Evolutionary conservation across 2,113 vertebrate genomes (phyloP), one percentile per base, ranked within the genome.

Genomic region (Heteronetta atricapilla): DNA sequence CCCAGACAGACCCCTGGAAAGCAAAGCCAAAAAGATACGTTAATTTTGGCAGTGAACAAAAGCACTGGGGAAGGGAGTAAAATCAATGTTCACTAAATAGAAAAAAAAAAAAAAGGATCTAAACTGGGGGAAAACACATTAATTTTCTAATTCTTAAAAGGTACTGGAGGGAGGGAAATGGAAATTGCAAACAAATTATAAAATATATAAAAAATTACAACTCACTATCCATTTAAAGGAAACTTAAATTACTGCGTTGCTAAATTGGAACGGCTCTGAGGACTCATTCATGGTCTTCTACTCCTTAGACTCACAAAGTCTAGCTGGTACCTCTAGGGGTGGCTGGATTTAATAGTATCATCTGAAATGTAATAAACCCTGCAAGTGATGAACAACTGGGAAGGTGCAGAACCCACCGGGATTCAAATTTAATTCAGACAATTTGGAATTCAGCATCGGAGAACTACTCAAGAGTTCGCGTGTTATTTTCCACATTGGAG

Each of bases 291-390:
- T n/a, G 44, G 59, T 68, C 87, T 88, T 89, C 63, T 74, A 58
- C 78, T 91, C 89, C 85, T 95, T n/a, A 82, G 83, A 36, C 28
- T 79, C 86, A 85, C 76, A 55, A 86, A 81, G 58, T 55, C 76
- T 60, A 68, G 10, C 42, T n/a, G 28, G 34, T 26, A 70, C 81
- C 94, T 95, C 94, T 75, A 56, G 84, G 56, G 85, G 67, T 66
- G 67, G 20, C 44, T 72, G 73, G 76, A 50, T 93, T 95, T 95
- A 96, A 94, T 90, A 75, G 72, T 85, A 55, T 79, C 93, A 95
- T 75, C 92, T 94, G 60, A 94, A 96, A 95, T 52, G 86, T 77
- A 95, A 95, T 95, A 96, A 97, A 96, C 70, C 58, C 82, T 94
- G 66, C 4, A 50, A 93, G 68, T 95, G 95, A 94, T 90, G 82